These are phyloP conservation scores for Momotus momota DNA, from an alignment of 2,797 vertebrate genomes.

Conservation along the genomic window DNA sequence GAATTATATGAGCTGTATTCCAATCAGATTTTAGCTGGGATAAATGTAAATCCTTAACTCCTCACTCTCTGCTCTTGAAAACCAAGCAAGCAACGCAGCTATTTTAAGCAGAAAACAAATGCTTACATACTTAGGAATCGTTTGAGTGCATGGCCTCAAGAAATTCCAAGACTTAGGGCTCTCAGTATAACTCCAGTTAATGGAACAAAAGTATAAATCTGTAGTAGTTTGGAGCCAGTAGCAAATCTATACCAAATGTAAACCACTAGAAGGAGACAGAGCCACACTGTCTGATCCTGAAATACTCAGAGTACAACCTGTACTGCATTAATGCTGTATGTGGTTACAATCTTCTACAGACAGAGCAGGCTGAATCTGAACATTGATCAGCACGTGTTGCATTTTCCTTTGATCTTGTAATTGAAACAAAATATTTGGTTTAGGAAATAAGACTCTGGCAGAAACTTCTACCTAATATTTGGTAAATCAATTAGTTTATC, in stretches of 20 bases:
- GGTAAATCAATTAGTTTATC: conserved; percentile 5
- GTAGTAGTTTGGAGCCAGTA: neutral
- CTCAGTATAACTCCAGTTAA: neutral
- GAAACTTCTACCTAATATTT: neutral
- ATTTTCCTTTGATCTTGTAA: conserved; percentile 30
- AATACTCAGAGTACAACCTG: neutral
- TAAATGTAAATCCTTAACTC: neutral
- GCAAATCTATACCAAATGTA: neutral
- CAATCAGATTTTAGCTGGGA: neutral
- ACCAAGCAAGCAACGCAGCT: neutral
- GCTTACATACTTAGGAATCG: neutral
- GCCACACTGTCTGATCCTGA: neutral
- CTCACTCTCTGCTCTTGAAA: neutral
- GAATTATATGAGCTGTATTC: neutral
- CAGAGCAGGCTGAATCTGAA: neutral
- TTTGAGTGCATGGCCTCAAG: neutral
- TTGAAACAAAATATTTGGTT: conserved; percentile 16
- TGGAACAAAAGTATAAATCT: neutral
- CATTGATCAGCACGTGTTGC: neutral
- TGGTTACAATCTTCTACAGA: neutral
- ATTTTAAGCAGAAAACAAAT: neutral
- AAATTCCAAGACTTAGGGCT: neutral
- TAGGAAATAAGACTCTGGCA: conserved; percentile 14
- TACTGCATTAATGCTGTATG: neutral
- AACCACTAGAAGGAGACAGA: conserved; percentile 53